Base-by-base conservation (phyloP, 2,888 invertebrate genomes). In the Glaucopsyche alexis region DNA sequence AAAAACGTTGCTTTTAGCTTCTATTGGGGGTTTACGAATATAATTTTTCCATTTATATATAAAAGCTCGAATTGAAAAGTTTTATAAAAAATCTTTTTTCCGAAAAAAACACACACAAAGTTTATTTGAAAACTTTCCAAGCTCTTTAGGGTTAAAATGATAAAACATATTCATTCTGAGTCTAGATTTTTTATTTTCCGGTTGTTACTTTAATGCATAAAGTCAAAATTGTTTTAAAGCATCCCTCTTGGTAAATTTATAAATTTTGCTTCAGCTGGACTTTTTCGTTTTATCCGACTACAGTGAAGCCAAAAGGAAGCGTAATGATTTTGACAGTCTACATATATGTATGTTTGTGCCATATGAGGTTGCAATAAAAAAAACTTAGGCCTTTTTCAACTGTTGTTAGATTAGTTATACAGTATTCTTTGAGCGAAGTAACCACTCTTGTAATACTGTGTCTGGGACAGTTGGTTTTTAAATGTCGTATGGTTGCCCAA, bases 21-120 rank as follows among this genome's bases (percentile, higher is more conserved):
- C 45, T 47, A 67, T 67, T 67, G 67, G 67, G 29, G 47, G 67
- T 47, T 67, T 67, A 45, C 67, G 67, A 67, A 67, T 67, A 67
- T 67, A 67, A 67, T 67, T 67, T 67, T 42, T 42, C 67, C 19
- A 67, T 67, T 67, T 67, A 67, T 67, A 67, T 45, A 67, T 67
- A 67, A 55, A 67, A 67, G 67, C 67, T 42, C 16, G 47, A 11
- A 67, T 47, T 45, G 67, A 42, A 45, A 67, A 67, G 45, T 67
- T 67, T 29, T 29, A 45, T 55, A 11, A 55, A 65, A 65, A 65
- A 40, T n/a, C 3, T 40, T 40, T 42, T 47, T 13, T 8, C 16
- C 9, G 47, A 67, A 67, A 67, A 67, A n/a, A 1, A 4, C 8
- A 66, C 66, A 42, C 42, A 66, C 29, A 42, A 66, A 66, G 67